A percentile compares a stretch with the other conserved stretches of the same genome.
Evolutionary conservation across 64 coral and sea anemone genomes (phyloP).

Genomic region (Montipora sp.): DNA sequence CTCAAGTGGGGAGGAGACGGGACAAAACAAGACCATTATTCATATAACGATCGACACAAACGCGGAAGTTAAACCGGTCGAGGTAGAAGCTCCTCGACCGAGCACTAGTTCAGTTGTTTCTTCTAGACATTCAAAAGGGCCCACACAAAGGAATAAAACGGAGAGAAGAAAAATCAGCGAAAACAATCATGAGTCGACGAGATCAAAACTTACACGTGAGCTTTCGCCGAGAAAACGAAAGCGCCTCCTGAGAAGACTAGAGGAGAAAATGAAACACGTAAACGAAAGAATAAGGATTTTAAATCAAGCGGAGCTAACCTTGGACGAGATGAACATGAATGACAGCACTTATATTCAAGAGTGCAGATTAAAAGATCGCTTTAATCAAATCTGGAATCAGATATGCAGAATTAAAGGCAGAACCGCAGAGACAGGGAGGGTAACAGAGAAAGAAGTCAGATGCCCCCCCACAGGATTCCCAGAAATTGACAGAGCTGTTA

Average conservation of each 20-base stretch:
- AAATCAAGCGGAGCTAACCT: constrained; percentile 77
- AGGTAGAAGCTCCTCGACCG: neutral
- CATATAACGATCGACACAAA: neutral
- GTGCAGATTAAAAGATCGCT: constrained; percentile 75
- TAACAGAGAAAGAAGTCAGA: constrained; percentile 74
- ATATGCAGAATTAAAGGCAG: constrained; percentile 82
- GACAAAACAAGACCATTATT: neutral
- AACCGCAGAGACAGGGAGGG: constrained; percentile 83
- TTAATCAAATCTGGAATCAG: constrained; percentile 90
- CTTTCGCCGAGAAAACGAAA: constrained; percentile 43
- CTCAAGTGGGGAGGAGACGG: neutral
- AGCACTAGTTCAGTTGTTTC: neutral
- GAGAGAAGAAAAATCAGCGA: neutral
- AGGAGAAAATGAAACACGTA: constrained; percentile 70
- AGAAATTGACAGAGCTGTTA: constrained; percentile 83
- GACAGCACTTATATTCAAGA: constrained; percentile 95
- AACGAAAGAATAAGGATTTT: constrained; percentile 87
- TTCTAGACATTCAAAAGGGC: neutral
- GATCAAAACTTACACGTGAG: neutral
- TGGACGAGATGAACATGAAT: constrained; percentile 87
- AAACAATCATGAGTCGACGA: neutral
- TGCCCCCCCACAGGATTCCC: constrained; percentile 70
- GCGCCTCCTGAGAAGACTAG: constrained; percentile 43
- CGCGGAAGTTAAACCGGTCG: neutral
- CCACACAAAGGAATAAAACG: neutral